phyloP scores from a whole-genome alignment of 2,888 invertebrate genomes.

The Nymphalis urticae region DNA sequence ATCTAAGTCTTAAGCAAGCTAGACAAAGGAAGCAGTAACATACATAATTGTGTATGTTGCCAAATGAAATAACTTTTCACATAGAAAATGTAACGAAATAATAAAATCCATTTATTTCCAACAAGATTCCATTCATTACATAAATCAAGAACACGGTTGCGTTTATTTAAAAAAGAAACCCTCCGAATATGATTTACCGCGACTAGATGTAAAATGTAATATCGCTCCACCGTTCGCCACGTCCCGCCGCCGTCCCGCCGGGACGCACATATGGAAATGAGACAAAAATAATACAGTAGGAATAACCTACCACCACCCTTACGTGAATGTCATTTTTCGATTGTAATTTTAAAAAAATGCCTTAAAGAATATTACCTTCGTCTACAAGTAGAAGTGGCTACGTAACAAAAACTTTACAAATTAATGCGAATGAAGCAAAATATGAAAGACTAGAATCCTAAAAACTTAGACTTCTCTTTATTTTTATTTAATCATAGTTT shows the following conservation, averaged over 20 bases:
- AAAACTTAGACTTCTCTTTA: too few species aligned
- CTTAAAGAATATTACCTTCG: too few species aligned
- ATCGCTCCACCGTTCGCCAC: conserved; percentile 16
- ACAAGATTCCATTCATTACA: conserved; percentile 6
- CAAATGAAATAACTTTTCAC: background rate
- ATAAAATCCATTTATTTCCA: conserved; percentile 4
- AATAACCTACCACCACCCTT: too few species aligned
- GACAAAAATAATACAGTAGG: too few species aligned
- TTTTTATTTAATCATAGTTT: too few species aligned
- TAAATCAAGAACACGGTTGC: conserved; percentile 29
- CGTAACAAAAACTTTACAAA: too few species aligned
- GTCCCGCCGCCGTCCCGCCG: conserved; percentile 17
- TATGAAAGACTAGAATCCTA: too few species aligned
- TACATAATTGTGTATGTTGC: background rate
- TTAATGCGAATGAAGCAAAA: too few species aligned
- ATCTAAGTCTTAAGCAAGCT: too few species aligned
- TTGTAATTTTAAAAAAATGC: too few species aligned
- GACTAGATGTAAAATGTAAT: conserved; percentile 27
- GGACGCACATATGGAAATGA: conserved; percentile 30
- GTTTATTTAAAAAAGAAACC: conserved; percentile 35
- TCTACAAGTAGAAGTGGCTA: too few species aligned
- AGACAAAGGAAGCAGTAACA: background rate
- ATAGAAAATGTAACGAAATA: background rate
- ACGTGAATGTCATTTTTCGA: too few species aligned
- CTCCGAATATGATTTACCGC: conserved; percentile 30